Percentiles rank a stretch among this genome's conserved stretches.
Evolutionary conservation across 2,888 invertebrate genomes (phyloP).

Genomic region (Blomia tropicalis): DNA sequence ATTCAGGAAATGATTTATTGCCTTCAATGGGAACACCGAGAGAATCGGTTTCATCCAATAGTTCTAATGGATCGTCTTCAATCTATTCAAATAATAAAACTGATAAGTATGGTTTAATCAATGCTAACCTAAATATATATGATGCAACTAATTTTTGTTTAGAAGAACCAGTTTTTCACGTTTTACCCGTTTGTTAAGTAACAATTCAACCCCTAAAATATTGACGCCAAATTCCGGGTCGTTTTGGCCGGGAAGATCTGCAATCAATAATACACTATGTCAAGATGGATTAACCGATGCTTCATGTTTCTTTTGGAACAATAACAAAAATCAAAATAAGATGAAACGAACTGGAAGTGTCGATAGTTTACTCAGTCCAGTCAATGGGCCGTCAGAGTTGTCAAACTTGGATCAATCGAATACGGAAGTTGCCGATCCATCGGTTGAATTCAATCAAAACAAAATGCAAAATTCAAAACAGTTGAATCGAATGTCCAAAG

Average conservation of each 20-base stretch:
- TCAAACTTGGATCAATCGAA: not conserved
- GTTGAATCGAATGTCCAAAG: too few species aligned
- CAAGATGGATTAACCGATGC: not conserved
- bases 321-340: not conserved
- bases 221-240: not conserved
- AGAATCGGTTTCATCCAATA: constrained; percentile 29
- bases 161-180: not conserved
- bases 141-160: too few species aligned
- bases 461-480: not conserved
- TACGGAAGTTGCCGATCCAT: not conserved
- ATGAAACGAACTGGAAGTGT: constrained; percentile 20
- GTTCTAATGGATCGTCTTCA: constrained; percentile 26
- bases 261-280: not conserved
- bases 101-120: constrained; percentile 14
- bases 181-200: not conserved
- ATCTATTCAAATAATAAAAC: not conserved
- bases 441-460: too few species aligned
- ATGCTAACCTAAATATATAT: too few species aligned
- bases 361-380: constrained; percentile 16
- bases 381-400: too few species aligned
- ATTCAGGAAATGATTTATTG: constrained; percentile 11
- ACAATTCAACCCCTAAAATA: not conserved
- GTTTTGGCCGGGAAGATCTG: not conserved
- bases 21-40: constrained; percentile 29
- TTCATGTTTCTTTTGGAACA: not conserved